Evolutionary conservation across 2,797 vertebrate species (phyloP).

Genomic region (Mus spretus): DNA sequence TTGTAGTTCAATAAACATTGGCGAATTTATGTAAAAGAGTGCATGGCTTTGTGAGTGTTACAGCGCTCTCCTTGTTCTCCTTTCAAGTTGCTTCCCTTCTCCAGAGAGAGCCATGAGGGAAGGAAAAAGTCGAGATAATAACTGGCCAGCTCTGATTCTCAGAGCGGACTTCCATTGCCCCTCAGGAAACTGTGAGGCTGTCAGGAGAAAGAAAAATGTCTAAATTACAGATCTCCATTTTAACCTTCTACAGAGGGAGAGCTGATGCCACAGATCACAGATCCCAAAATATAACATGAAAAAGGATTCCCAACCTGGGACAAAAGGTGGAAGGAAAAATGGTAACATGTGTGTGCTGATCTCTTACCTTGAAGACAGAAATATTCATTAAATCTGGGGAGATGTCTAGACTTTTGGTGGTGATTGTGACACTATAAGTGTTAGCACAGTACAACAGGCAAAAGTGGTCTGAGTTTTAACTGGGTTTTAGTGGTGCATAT

Average conservation of each 20-base stretch:
- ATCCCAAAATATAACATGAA: neutral
- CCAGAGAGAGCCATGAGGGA: neutral
- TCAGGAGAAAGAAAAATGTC: neutral
- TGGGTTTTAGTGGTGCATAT: too few species aligned
- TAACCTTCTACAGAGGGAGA: neutral
- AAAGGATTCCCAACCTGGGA: neutral
- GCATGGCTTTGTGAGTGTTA: neutral
- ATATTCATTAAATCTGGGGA: neutral
- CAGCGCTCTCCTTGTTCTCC: neutral
- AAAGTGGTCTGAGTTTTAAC: neutral
- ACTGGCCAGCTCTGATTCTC: conserved; percentile 25
- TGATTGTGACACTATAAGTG: neutral
- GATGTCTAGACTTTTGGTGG: neutral
- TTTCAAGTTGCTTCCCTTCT: conserved; percentile 16
- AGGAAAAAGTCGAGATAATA: conserved; percentile 40
- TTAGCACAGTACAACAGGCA: neutral
- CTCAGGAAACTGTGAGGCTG: neutral
- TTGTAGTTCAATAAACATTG: neutral
- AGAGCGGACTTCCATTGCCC: neutral
- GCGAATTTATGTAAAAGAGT: neutral
- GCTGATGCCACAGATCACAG: neutral
- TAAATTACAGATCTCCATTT: neutral
- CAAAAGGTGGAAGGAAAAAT: neutral
- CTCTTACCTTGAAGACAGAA: neutral
- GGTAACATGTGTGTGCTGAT: neutral